A percentile compares a stretch with the other conserved stretches of the same genome.
phyloP scores from a whole-genome alignment of 1,140 invertebrate genomes.

The Halictus rubicundus region DNA sequence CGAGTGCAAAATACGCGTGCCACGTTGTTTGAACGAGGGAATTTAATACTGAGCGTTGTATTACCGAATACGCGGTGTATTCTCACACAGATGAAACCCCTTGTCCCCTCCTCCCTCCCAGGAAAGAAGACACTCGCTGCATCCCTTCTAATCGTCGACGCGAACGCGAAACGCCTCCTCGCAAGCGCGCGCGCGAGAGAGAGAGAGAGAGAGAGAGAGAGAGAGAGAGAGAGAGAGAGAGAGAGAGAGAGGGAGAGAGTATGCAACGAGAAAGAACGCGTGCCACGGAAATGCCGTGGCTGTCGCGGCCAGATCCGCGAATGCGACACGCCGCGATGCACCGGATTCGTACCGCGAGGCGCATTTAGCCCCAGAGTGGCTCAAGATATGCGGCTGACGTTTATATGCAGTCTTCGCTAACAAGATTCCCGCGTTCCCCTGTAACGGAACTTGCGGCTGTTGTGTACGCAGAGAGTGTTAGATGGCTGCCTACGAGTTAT shows the following conservation, averaged over 20 bases:
- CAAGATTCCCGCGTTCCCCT: neutral
- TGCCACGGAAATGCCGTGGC: neutral
- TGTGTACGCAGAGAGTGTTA: neutral
- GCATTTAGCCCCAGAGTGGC: neutral
- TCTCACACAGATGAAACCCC: neutral
- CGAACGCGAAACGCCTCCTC: neutral
- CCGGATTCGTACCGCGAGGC: neutral
- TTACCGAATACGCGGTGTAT: neutral
- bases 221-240: no score
- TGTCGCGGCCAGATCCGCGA: neutral
- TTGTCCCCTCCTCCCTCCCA: neutral
- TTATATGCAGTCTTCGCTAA: neutral
- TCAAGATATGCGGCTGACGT: conserved; percentile 3
- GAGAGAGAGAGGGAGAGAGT: no score
- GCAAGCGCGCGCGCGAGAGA: no score
- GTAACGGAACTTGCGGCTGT: neutral
- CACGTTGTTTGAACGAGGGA: neutral
- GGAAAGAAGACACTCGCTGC: neutral
- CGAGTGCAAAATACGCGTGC: neutral
- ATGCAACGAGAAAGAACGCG: neutral
- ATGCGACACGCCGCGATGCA: neutral
- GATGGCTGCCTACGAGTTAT: no score
- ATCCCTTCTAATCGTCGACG: neutral
- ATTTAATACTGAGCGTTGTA: neutral
- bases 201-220: no score